Conservation (phyloP, 2,888 invertebrate species). For the Lumbricus terrestris region DNA sequence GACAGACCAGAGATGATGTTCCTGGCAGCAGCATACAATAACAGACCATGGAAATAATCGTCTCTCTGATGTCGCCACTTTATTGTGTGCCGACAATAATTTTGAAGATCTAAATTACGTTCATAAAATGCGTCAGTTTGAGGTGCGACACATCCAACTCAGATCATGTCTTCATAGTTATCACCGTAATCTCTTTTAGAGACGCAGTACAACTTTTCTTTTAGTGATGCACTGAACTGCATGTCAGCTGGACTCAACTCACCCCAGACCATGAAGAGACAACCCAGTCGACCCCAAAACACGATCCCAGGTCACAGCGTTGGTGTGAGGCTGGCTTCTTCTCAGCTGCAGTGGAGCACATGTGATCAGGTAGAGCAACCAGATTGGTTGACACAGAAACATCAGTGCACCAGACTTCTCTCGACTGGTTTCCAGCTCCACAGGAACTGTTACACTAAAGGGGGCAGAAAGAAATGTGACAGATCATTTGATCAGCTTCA, state of each 20-base stretch:
- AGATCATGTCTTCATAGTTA: too few species aligned
- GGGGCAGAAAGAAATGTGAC: not conserved
- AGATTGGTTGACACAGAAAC: not conserved
- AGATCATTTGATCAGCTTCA: too few species aligned
- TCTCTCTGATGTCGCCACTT: too few species aligned
- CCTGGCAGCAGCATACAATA: too few species aligned
- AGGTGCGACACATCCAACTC: too few species aligned
- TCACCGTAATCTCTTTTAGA: not conserved
- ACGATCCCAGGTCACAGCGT: slow-evolving; percentile 64
- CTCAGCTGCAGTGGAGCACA: slow-evolving; percentile 20
- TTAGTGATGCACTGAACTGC: not conserved
- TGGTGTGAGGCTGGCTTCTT: slow-evolving; percentile 25
- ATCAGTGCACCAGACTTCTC: slow-evolving; percentile 62
- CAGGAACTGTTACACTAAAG: slow-evolving; percentile 82
- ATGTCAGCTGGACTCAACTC: slow-evolving; percentile 43
- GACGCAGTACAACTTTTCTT: not conserved
- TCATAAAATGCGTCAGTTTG: too few species aligned
- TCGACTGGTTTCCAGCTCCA: slow-evolving; percentile 86
- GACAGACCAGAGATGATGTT: too few species aligned
- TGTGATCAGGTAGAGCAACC: slow-evolving; percentile 17
- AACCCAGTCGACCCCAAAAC: slow-evolving; percentile 89
- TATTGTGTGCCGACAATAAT: too few species aligned
- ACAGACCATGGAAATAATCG: too few species aligned
- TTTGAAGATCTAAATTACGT: too few species aligned
- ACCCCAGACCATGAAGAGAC: slow-evolving; percentile 84